A percentile compares a stretch with the other conserved stretches of the same genome.
phyloP scores from a whole-genome alignment of 2,797 vertebrate genomes.

The Ataeniobius toweri region DNA sequence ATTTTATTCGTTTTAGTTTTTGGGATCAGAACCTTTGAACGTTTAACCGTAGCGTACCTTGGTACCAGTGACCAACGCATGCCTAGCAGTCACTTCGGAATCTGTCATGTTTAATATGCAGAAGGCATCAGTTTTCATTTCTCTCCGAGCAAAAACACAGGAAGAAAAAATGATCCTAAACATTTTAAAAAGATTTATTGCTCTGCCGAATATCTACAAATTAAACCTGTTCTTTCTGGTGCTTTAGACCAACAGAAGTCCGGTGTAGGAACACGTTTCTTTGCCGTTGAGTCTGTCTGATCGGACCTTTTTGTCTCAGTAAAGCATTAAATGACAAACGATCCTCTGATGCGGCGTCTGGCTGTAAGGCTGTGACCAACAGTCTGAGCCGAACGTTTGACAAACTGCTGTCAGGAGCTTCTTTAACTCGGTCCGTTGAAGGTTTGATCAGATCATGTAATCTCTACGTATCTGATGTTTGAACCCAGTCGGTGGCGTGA shows the following conservation, averaged over 20 bases:
- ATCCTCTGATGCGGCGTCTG: too few relatives aligned
- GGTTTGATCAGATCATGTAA: too few relatives aligned
- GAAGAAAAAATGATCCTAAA: background rate
- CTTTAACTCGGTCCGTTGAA: too few relatives aligned
- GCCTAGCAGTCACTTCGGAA: too few relatives aligned
- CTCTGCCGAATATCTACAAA: background rate
- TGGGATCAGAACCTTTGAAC: too few relatives aligned
- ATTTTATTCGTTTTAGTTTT: too few relatives aligned
- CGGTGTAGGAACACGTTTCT: background rate
- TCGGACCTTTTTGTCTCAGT: background rate
- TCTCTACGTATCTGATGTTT: background rate
- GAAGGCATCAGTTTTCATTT: background rate
- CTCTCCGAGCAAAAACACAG: too few relatives aligned
- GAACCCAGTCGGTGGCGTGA: background rate
- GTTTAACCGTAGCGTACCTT: too few relatives aligned
- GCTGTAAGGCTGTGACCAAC: background rate
- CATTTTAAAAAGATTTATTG: background rate
- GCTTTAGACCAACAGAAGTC: background rate
- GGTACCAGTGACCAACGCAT: too few relatives aligned
- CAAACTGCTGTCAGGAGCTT: too few relatives aligned
- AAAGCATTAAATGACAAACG: too few relatives aligned
- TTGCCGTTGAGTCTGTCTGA: background rate
- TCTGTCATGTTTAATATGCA: too few relatives aligned
- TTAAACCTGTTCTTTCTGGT: background rate
- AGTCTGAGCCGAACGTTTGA: background rate